Evolutionary conservation across 2,113 vertebrate genomes (phyloP).

Genomic region (Antennarius striatus): DNA sequence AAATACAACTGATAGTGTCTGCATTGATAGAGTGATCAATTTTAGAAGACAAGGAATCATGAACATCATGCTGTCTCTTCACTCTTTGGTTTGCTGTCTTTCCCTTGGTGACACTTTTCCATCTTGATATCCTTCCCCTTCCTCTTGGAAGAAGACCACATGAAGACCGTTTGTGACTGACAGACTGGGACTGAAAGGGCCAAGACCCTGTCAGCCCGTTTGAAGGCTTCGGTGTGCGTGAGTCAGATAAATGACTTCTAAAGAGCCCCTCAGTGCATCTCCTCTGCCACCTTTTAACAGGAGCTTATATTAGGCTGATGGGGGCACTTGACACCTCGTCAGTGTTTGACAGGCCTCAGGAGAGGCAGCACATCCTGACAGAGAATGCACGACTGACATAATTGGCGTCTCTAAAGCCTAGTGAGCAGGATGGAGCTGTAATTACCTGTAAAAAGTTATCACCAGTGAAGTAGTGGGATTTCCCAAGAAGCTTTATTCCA

Average conservation of each 20-base stretch:
- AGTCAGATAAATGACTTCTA: constrained; percentile 34
- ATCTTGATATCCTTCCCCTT: constrained; percentile 10
- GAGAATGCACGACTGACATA: background rate
- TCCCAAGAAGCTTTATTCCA: no score
- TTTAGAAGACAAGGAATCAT: constrained; percentile 34
- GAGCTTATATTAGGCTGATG: constrained; percentile 11
- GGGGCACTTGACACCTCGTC: constrained; percentile 26
- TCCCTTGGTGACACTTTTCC: constrained; percentile 15
- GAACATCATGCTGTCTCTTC: constrained; percentile 27
- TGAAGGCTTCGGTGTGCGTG: constrained; percentile 34
- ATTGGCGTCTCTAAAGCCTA: constrained; percentile 6
- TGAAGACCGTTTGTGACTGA: constrained; percentile 14
- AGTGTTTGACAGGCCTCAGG: constrained; percentile 26
- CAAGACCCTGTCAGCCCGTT: constrained; percentile 29
- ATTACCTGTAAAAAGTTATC: constrained; percentile 3
- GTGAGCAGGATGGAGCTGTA: constrained; percentile 1
- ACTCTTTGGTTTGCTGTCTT: background rate
- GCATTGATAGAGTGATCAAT: constrained; percentile 15
- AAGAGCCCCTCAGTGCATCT: constrained; percentile 6
- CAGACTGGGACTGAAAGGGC: constrained; percentile 22
- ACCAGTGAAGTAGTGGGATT: background rate
- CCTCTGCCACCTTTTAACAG: constrained; percentile 20
- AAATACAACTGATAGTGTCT: no score
- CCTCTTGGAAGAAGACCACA: constrained; percentile 12
- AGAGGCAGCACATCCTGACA: constrained; percentile 20